phyloP scores from a whole-genome alignment of 2,113 vertebrate species.

The Eudyptes chrysolophus region DNA sequence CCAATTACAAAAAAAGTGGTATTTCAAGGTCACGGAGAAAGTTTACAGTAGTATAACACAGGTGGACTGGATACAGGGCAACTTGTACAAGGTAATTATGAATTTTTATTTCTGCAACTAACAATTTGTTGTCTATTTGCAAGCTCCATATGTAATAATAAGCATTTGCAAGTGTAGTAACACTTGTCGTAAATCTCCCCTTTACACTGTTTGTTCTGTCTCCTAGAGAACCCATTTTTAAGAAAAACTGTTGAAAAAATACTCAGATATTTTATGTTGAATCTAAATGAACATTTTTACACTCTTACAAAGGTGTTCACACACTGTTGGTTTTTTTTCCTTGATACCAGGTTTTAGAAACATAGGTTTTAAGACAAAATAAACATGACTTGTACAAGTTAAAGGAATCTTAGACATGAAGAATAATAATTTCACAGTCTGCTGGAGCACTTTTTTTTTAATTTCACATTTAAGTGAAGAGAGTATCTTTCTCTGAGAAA shows the following conservation, averaged over 20 bases:
- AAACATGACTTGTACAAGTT: background rate
- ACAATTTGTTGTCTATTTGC: background rate
- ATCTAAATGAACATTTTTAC: background rate
- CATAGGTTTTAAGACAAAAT: background rate
- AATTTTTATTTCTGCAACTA: background rate
- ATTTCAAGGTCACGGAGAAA: background rate
- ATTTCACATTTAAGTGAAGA: background rate
- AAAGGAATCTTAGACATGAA: background rate
- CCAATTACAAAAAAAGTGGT: background rate
- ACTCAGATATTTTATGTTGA: background rate
- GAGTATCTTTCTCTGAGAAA: background rate
- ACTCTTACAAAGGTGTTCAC: accelerated
- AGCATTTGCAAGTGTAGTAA: background rate
- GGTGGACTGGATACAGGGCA: background rate
- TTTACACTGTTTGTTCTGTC: background rate
- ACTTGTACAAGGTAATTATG: accelerated
- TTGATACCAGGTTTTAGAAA: background rate
- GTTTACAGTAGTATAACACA: background rate
- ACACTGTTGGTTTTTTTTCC: background rate
- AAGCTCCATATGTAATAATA: background rate
- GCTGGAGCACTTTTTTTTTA: background rate
- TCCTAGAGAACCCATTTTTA: background rate
- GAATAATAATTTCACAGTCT: background rate
- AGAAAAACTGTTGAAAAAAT: background rate
- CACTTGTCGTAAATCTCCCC: accelerated